phyloP scores from a whole-genome alignment of 2,888 invertebrate species.

The Neoitamus cyanurus region DNA sequence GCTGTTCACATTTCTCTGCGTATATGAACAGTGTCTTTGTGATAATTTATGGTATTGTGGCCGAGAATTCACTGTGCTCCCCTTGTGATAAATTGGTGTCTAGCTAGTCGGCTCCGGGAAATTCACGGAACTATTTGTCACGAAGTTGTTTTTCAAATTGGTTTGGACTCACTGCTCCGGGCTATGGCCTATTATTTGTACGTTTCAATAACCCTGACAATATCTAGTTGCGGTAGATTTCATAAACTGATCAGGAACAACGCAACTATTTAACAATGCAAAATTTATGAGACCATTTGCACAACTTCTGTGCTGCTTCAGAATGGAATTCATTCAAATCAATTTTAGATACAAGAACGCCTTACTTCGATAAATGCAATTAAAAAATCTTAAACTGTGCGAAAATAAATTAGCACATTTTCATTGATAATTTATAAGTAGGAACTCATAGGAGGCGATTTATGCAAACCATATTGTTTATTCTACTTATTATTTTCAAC shows the following conservation, averaged over 20 bases:
- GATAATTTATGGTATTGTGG: background rate
- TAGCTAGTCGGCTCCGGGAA: background rate
- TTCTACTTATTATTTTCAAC: too few relatives aligned
- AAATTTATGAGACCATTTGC: background rate
- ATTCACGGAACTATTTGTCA: slow-evolving; percentile 25
- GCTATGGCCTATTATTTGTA: background rate
- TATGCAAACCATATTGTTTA: too few relatives aligned
- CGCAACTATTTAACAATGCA: background rate
- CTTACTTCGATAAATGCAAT: background rate
- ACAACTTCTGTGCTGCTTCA: background rate
- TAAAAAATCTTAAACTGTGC: too few relatives aligned
- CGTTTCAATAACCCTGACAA: background rate
- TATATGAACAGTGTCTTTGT: background rate
- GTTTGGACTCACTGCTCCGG: background rate
- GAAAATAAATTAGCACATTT: too few relatives aligned
- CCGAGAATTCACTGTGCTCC: background rate
- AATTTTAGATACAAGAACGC: background rate
- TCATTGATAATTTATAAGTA: too few relatives aligned
- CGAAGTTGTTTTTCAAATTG: slow-evolving; percentile 6
- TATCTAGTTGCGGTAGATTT: background rate
- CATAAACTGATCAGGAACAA: background rate
- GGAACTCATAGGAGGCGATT: too few relatives aligned
- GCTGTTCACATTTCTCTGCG: background rate
- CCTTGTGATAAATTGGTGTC: background rate
- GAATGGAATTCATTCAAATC: background rate